Evolutionary conservation across 2,113 vertebrate species (phyloP).

Genomic region (Amphiprion percula): DNA sequence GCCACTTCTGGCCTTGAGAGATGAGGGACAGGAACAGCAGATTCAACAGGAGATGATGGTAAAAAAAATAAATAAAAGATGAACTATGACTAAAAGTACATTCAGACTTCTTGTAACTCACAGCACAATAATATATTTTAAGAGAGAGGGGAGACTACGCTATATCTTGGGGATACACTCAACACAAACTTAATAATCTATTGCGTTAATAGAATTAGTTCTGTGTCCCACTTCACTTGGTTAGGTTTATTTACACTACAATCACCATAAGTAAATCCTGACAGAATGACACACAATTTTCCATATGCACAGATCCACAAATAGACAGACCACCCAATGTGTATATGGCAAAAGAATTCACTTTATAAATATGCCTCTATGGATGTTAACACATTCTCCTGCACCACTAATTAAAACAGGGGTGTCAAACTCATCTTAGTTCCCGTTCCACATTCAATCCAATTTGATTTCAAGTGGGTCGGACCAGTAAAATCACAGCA

Average conservation of each 20-base stretch:
- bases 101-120: not conserved
- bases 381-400: not conserved
- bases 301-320: not conserved
- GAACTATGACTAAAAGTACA: not conserved
- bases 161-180: not conserved
- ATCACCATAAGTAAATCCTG: not conserved
- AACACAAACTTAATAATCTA: not conserved
- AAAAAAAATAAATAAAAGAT: slow-evolving; percentile 8
- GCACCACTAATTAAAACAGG: no score
- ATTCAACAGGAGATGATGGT: slow-evolving; percentile 30
- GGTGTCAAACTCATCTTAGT: no score
- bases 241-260: slow-evolving; percentile 8
- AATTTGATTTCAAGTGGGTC: no score
- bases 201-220: slow-evolving; percentile 26
- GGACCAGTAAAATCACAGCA: no score
- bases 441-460: no score
- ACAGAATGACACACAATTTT: not conserved
- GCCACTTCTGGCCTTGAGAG: slow-evolving; percentile 89
- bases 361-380: not conserved
- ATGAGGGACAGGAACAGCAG: slow-evolving; percentile 58
- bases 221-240: not conserved
- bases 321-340: not conserved
- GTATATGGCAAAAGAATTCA: slow-evolving; percentile 6
- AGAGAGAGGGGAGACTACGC: not conserved
- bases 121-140: not conserved